A percentile compares a stretch with the other conserved stretches of the same genome.
phyloP scores from a whole-genome alignment of 2,797 vertebrate genomes.

The Paedocypris micromegethes region DNA sequence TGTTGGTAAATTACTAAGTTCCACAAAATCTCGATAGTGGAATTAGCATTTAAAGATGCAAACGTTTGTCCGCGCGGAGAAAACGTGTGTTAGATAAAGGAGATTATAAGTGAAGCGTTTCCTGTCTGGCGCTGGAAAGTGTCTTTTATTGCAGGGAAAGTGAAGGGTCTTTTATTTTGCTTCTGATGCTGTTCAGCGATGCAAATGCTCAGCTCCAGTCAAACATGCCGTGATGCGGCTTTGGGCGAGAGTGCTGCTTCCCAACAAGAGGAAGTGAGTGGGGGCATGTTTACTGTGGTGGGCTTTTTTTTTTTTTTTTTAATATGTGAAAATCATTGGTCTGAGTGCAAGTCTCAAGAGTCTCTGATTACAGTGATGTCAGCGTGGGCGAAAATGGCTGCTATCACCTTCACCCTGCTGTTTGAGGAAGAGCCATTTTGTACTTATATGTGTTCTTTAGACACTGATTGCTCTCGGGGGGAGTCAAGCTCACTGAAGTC shows the following conservation, averaged over 20 bases:
- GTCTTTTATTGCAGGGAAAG: too few relatives aligned
- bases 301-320: conserved; percentile 26
- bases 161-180: neutral
- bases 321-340: conserved; percentile 41
- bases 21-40: too few relatives aligned
- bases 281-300: conserved; percentile 17
- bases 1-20: too few relatives aligned
- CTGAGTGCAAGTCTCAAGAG: conserved; percentile 41
- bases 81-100: neutral
- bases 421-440: conserved; percentile 34
- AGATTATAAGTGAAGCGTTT: conserved; percentile 16
- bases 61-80: too few relatives aligned
- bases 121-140: neutral
- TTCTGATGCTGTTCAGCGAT: neutral
- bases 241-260: conserved; percentile 4
- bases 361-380: conserved; percentile 45
- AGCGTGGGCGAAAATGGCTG: conserved; percentile 30
- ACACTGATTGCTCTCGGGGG: conserved; percentile 40
- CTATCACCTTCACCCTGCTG: conserved; percentile 32
- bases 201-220: conserved; percentile 11
- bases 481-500: conserved; percentile 16
- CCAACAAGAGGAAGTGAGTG: neutral
- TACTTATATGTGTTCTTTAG: conserved; percentile 34
- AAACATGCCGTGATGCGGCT: conserved; percentile 8
- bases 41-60: too few relatives aligned